Base-by-base conservation (phyloP, 2,113 vertebrate genomes). In the Anguilla japonica region DNA sequence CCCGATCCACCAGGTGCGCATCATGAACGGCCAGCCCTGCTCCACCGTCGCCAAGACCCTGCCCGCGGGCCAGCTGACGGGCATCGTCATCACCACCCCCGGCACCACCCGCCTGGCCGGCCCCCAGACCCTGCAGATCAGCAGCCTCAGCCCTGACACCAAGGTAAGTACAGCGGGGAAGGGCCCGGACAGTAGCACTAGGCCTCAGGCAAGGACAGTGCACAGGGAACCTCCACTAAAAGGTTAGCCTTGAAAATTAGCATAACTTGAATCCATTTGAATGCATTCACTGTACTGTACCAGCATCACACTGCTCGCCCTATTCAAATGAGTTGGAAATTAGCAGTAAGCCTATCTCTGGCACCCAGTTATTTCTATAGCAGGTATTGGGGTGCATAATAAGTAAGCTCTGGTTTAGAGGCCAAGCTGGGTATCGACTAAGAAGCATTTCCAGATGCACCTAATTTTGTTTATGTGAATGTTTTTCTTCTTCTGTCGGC, bases 1-100 rank as follows among this genome's bases (percentile, higher is more conserved):
- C 88, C 97, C 97, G 91, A 97, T 98, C 87, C 97, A 97, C 90
- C 97, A 97, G 84, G 96, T 97, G 89, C 96, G 96, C 88, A 97
- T 98, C 84, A 95, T 98, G 91, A 97, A 97, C 15, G 96, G 97
- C 89, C 97, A 97, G 93, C 96, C 96, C 83, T 87, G 89, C 79
- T 93, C 96, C 89, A 95, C 96, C 92, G 96, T 96, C 94, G 95
- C 96, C 95, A 97, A 97, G 95, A 96, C 96, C 0, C 95, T 97
- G 91, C 95, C 97, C 80, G 96, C 95, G 93, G 96, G 96, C 90
- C 96, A 96, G 92, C 95, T 97, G 94, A 96, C 97, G 92, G 96
- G 97, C 95, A 97, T 97, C 78, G 97, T 97, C 93, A 96, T 97
- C 92, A 95, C 96, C 79, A 83, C 86, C 88, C 94, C 95, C 89